Percentiles rank a stretch among this genome's conserved stretches.
These are phyloP conservation scores for Aldabrachelys gigantea DNA, from an alignment of 2,113 vertebrate species.

Conservation along the genomic window DNA sequence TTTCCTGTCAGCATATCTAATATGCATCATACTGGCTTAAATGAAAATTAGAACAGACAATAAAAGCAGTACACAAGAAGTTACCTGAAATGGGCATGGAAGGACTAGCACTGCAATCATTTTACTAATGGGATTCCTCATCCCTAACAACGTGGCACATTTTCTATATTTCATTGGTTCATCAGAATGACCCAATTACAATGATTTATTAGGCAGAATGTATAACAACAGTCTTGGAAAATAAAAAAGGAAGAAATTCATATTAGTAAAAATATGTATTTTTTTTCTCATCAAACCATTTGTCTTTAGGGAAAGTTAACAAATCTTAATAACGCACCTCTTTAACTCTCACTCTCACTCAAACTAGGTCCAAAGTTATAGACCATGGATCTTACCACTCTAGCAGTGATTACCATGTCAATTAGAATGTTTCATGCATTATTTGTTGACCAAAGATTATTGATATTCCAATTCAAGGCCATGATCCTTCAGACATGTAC, in stretches of 20 bases:
- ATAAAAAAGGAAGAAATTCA: neutral
- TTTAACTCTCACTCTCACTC: neutral
- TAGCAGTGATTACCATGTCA: neutral
- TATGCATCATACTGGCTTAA: neutral
- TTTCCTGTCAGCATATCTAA: neutral
- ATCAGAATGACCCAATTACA: neutral
- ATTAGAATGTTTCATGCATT: neutral
- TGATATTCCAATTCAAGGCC: neutral
- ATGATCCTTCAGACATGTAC: neutral
- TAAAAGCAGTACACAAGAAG: neutral
- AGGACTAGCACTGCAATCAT: neutral
- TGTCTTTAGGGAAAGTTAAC: neutral
- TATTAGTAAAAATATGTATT: neutral
- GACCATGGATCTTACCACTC: accelerated
- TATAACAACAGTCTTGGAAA: neutral
- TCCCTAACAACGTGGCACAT: neutral
- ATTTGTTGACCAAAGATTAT: neutral
- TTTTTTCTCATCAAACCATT: neutral
- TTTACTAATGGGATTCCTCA: neutral
- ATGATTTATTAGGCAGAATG: neutral
- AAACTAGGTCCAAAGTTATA: neutral
- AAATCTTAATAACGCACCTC: neutral
- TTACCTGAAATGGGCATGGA: neutral
- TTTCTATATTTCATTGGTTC: neutral
- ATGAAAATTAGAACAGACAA: neutral